Evolutionary conservation across 1,140 invertebrate genomes (phyloP), one percentile per base, ranked within the genome.

Genomic region (Atopsyche davidsoni): DNA sequence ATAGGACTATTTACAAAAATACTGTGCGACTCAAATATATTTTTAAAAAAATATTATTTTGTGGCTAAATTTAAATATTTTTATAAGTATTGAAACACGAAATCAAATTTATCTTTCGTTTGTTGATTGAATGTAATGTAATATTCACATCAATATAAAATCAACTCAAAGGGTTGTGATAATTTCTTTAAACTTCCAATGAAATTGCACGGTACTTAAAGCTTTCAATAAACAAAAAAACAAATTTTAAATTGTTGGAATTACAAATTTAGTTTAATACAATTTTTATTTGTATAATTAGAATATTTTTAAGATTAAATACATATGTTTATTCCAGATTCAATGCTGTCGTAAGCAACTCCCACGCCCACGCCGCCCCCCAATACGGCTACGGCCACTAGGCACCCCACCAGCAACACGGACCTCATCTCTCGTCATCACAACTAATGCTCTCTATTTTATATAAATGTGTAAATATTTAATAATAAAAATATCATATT

Each of bases 271-370:
- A 6, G 24, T 28, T 28, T 28, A 28, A 28, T 7, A 28, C n/a
- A 28, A 28, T 7, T 28, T 28, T 6, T 28, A 7, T 28, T 28
- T 7, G 24, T 7, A 28, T 28, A n/a, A 7, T 28, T 28, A 28
- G n/a, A n/a, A 28, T 28, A 28, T 28, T 28, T 28, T 28, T 28
- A 7, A 7, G 6, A 28, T 7, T 28, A 28, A 28, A 28, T 28
- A n/a, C 6, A 28, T 28, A 28, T 7, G 6, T 28, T n/a, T 21
- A 14, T 60, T 60, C 10, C 60, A 71, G 73, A 52, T 75, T 75
- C 63, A 73, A 75, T 58, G 72, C 73, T 3, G 67, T 74, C 2
- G 73, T 75, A 10, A 71, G 65, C 63, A 67, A 71, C 53, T 62
- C 64, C 43, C 49, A 56, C 23, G 39, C 49, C 10, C n/a, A 19